Conservation (phyloP, 2,888 invertebrate species). For the Ypsolopha sequella region DNA sequence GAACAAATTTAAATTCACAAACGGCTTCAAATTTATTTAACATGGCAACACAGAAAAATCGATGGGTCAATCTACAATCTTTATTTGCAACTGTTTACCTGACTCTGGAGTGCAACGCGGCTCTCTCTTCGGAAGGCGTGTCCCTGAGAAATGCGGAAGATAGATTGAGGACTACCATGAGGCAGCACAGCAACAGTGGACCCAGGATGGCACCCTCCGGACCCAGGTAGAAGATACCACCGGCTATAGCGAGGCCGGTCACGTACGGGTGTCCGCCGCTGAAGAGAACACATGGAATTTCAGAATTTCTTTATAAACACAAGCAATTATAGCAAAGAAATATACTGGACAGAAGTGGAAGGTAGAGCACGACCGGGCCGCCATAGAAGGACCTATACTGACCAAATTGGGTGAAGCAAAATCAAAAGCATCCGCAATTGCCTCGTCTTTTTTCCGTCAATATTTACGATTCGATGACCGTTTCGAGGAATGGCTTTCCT, state of each 20-base stretch:
- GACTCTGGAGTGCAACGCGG: slow-evolving; percentile 57
- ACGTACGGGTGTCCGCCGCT: slow-evolving; percentile 97
- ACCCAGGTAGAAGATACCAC: slow-evolving; percentile 97
- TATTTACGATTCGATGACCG: too few relatives aligned
- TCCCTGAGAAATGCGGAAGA: slow-evolving; percentile 78
- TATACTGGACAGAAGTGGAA: background rate
- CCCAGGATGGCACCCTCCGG: slow-evolving; percentile 98
- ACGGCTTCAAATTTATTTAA: too few relatives aligned
- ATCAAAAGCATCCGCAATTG: too few relatives aligned
- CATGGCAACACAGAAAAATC: too few relatives aligned
- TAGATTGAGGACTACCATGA: slow-evolving; percentile 92
- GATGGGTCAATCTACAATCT: too few relatives aligned
- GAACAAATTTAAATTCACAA: too few relatives aligned
- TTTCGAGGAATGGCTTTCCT: too few relatives aligned
- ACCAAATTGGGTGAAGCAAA: too few relatives aligned
- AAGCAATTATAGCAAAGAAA: too few relatives aligned
- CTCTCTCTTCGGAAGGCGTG: slow-evolving; percentile 74
- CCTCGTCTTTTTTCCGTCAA: too few relatives aligned
- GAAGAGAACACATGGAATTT: slow-evolving; percentile 6
- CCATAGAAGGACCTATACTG: background rate
- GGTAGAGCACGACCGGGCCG: background rate
- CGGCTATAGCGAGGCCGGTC: slow-evolving; percentile 96
- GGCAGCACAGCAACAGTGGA: slow-evolving; percentile 92
- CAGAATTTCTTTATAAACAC: too few relatives aligned
- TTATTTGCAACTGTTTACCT: slow-evolving; percentile 36